phyloP scores from a whole-genome alignment of 2,888 invertebrate genomes.

The Cheilosia urbana region DNA sequence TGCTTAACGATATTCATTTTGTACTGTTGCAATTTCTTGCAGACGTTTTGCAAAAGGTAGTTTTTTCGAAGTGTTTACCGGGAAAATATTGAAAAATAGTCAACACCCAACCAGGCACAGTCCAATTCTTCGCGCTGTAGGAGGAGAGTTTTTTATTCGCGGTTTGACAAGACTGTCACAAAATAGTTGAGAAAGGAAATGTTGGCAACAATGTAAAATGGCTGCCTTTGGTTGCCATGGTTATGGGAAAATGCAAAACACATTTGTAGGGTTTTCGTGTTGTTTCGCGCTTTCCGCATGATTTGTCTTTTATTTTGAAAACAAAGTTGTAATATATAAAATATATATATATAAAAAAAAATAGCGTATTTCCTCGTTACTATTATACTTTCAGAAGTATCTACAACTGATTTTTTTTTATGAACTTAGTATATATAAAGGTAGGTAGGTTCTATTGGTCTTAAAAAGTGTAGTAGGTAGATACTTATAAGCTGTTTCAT shows the following conservation, averaged over 20 bases:
- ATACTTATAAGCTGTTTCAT: too few relatives aligned
- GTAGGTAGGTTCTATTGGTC: too few relatives aligned
- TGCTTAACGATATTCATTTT: constrained; percentile 80
- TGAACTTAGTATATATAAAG: too few relatives aligned
- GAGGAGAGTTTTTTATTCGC: constrained; percentile 49
- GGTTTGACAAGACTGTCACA: constrained; percentile 46
- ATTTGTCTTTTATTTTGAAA: background rate
- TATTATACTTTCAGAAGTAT: too few relatives aligned
- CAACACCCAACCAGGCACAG: constrained; percentile 70
- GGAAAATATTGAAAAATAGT: constrained; percentile 67
- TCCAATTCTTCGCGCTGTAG: constrained; percentile 45
- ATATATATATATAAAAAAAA: too few relatives aligned
- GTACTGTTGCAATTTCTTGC: constrained; percentile 31
- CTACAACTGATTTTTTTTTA: too few relatives aligned
- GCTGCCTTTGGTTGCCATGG: constrained; percentile 57
- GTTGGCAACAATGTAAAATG: constrained; percentile 69
- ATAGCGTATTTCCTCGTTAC: too few relatives aligned
- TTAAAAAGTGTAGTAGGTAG: too few relatives aligned
- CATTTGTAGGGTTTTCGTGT: constrained; percentile 36
- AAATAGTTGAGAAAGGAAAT: constrained; percentile 50
- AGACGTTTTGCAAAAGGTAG: constrained; percentile 49
- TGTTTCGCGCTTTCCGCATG: background rate
- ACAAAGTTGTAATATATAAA: too few relatives aligned
- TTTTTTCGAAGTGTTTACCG: constrained; percentile 67
- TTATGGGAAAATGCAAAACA: constrained; percentile 37